Evolutionary conservation across 2,113 vertebrate genomes (phyloP).

Genomic region (Istiophorus platypterus): DNA sequence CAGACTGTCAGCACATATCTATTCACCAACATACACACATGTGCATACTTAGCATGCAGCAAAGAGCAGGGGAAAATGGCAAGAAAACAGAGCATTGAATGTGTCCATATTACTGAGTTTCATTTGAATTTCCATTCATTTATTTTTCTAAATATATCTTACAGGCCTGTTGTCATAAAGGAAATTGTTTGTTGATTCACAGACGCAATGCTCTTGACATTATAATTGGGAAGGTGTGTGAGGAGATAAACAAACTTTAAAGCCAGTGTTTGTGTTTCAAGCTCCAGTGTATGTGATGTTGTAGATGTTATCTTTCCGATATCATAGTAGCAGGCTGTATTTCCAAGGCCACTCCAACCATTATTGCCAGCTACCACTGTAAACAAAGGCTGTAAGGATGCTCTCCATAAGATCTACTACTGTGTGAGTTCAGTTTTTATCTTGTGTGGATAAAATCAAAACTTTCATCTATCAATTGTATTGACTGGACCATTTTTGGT

Average conservation of each 20-base stretch:
- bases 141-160: conserved; percentile 52
- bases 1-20: conserved; percentile 73
- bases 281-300: conserved; percentile 42
- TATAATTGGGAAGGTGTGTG: conserved; percentile 62
- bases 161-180: conserved; percentile 48
- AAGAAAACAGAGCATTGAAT: conserved; percentile 11
- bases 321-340: conserved; percentile 37
- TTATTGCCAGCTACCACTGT: conserved; percentile 36
- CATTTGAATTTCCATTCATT: conserved; percentile 54
- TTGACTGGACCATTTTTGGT: conserved; percentile 22
- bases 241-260: conserved; percentile 68
- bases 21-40: conserved; percentile 56
- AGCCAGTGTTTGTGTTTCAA: conserved; percentile 43
- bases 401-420: conserved; percentile 32
- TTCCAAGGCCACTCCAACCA: conserved; percentile 36
- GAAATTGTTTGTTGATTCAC: conserved; percentile 63
- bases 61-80: conserved; percentile 15
- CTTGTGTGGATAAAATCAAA: conserved; percentile 34
- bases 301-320: conserved; percentile 44
- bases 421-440: conserved; percentile 33
- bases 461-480: conserved; percentile 31
- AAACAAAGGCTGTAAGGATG: conserved; percentile 49
- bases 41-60: conserved; percentile 53
- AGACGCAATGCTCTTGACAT: conserved; percentile 57
- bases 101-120: conserved; percentile 8